These are phyloP conservation scores for rat (Rattus norvegicus) DNA, from an alignment of 2,113 vertebrate species.

Conservation along the genomic window GRCr8 NC_086023.1:103095001-103095500, in stretches of 20 bases:
- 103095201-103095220: neutral
- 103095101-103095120: no score
- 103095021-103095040: conserved; percentile 3
- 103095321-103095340: no score
- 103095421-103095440: no score
- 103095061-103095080: neutral
- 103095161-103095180: neutral
- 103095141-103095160: neutral
- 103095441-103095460: no score
- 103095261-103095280: neutral
- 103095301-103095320: no score
- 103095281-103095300: neutral
- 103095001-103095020: conserved; percentile 19
- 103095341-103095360: no score
- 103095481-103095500: no score
- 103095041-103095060: neutral
- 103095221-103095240: neutral
- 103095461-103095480: no score
- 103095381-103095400: no score
- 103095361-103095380: no score
- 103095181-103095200: neutral
- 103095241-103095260: neutral
- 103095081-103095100: neutral
- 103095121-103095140: neutral
- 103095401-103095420: no score